These are phyloP conservation scores for Gymnoscopelus braueri DNA, from an alignment of 2,797 vertebrate genomes.

Conservation along the genomic window DNA sequence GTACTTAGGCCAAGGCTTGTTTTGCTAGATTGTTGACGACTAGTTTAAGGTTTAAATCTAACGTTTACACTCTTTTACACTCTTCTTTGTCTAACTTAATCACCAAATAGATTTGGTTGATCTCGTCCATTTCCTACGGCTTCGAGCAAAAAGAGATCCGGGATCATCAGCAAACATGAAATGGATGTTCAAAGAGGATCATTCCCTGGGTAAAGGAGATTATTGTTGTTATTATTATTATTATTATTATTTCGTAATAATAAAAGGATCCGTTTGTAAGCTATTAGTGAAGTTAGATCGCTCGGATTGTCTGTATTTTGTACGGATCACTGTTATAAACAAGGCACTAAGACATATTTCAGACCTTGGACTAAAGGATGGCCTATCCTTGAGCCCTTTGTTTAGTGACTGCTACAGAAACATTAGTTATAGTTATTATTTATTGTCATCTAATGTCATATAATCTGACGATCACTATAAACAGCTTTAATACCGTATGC, in stretches of 20 bases:
- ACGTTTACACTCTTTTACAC: no score
- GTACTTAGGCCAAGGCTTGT: conserved; percentile 31
- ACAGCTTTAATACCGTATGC: no score
- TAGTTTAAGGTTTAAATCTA: not conserved
- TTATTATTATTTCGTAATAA: not conserved
- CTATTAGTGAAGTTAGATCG: not conserved
- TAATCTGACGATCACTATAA: no score
- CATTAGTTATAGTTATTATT: not conserved
- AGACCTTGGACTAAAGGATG: not conserved
- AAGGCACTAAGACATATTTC: not conserved
- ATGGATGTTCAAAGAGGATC: conserved; percentile 99
- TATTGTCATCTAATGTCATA: not conserved
- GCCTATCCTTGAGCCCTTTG: conserved; percentile 44
- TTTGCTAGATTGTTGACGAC: conserved; percentile 12
- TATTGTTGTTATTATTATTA: not conserved
- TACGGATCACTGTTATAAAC: no score
- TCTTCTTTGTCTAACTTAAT: no score
- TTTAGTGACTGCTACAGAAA: conserved; percentile 5
- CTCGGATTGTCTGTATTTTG: not conserved
- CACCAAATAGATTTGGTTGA: no score
- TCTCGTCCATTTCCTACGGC: conserved; percentile 3
- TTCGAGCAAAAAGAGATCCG: conserved; percentile 44
- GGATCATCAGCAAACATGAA: conserved; percentile 88
- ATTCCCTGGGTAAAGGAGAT: conserved; percentile 89
- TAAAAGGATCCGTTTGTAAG: not conserved